Evolutionary conservation across 2,113 vertebrate genomes (phyloP).

Genomic region (Porphyrio hochstetteri): DNA sequence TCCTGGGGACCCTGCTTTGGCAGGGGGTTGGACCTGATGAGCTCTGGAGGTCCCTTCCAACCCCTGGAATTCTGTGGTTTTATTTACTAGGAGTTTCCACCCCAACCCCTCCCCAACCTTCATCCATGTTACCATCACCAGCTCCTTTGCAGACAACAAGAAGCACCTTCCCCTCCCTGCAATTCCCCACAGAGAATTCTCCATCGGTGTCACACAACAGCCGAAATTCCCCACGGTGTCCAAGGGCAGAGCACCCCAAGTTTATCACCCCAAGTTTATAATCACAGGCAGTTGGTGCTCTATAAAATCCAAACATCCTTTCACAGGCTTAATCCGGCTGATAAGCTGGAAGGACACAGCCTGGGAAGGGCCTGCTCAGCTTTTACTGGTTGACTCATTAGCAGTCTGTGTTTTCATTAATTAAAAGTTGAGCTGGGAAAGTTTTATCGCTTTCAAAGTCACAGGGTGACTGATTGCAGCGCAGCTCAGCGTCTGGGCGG

Average conservation of each 20-base stretch:
- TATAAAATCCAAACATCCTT: not conserved
- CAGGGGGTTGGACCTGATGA: no score
- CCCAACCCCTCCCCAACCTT: fast-evolving
- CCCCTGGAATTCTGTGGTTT: no score
- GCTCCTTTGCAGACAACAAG: not conserved
- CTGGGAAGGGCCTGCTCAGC: not conserved
- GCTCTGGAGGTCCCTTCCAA: no score
- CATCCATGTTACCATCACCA: not conserved
- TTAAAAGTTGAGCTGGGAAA: not conserved
- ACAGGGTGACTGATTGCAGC: not conserved
- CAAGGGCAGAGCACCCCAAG: not conserved
- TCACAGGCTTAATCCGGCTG: fast-evolving
- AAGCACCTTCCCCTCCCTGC: not conserved
- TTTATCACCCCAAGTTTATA: not conserved
- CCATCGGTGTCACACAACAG: fast-evolving
- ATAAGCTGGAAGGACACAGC: not conserved
- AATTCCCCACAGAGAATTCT: not conserved
- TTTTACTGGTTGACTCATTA: not conserved
- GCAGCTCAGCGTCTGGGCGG: fast-evolving
- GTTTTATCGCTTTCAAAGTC: not conserved
- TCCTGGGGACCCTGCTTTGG: no score
- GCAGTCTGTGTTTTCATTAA: not conserved
- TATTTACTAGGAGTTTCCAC: no score
- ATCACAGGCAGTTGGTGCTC: not conserved
- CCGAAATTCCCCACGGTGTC: fast-evolving